Base-by-base conservation (phyloP, 1,140 invertebrate species). In the Bombus pyrosoma region DNA sequence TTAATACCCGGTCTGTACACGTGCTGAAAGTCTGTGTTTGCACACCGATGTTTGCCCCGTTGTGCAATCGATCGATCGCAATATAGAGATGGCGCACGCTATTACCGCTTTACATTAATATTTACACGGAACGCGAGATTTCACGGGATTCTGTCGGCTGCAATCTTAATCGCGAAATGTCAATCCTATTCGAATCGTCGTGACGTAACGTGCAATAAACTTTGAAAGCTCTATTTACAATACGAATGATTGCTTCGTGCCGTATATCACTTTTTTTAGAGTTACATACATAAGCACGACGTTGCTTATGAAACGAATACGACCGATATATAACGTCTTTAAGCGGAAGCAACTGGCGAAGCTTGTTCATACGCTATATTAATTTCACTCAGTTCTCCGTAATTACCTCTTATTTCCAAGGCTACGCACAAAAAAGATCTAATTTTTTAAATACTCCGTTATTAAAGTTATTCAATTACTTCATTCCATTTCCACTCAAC, bases 51-150 rank as follows among this genome's bases (percentile, higher is more conserved):
- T 84, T 84, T 84, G 76, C 76, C n/a, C 66, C 66, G 83, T 80
- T 80, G 66, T 62, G 76, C 83, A 34, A 84, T 79, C 76, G 76
- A 84, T 84, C 83, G 83, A 84, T 80, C 53, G 76, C 76, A 84
- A 84, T 84, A 84, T 84, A 62, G 75, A 80, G 83, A 84, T 80
- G 53, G 76, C 66, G 32, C 69, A 32, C 39, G 66, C 64, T 79
- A 72, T 84, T 84, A 83, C 81, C 34, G 81, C 43, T 83, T 83
- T 83, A 62, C 83, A 84, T 84, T 76, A 84, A 84, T 84, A 84
- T 84, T 84, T 84, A 80, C 83, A 39, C 66, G 76, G 62, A 53
- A 72, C 68, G 83, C 68, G 76, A 80, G 76, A 84, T 80, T 84
- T 84, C 83, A 79, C 76, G 53, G 41, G 32, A 80, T 43, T 34